Evolutionary conservation across 64 coral and sea anemone genomes (phyloP).

Genomic region (Pocillopora damicornis): DNA sequence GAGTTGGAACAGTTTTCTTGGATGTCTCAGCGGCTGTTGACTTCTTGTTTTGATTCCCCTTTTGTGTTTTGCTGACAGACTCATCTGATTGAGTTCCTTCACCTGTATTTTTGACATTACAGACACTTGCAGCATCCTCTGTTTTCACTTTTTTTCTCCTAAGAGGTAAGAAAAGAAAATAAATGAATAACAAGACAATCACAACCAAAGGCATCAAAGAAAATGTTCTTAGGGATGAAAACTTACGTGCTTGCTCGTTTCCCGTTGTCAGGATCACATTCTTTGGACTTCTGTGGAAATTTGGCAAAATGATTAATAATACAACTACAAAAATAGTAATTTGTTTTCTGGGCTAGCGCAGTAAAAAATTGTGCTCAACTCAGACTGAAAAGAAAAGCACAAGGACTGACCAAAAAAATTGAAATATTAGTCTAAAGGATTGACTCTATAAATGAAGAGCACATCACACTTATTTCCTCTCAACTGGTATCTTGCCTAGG

Average conservation of each 20-base stretch:
- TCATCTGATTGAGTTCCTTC: not conserved
- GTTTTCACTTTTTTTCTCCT: conserved; percentile 2
- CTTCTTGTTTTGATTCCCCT: not conserved
- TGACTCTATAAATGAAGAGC: too few relatives aligned
- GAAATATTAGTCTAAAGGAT: too few relatives aligned
- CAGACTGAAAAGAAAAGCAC: too few relatives aligned
- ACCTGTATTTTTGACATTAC: not conserved
- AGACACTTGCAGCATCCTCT: not conserved
- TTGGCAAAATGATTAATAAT: not conserved
- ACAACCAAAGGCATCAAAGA: not conserved
- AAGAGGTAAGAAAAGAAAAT: not conserved
- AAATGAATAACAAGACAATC: not conserved
- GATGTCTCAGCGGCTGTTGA: not conserved
- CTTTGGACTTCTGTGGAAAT: conserved; percentile 12
- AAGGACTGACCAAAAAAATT: too few relatives aligned
- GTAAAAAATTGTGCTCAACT: not conserved
- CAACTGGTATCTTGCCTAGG: too few relatives aligned
- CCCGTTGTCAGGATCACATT: conserved; percentile 4
- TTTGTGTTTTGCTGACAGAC: not conserved
- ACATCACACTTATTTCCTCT: too few relatives aligned
- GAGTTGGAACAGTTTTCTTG: not conserved
- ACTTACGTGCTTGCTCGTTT: conserved; percentile 19
- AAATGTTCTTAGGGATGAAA: too few relatives aligned
- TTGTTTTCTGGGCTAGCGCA: not conserved
- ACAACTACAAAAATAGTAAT: too few relatives aligned